Evolutionary conservation across 2,113 vertebrate species (phyloP).

Genomic region (Epinephelus moara): DNA sequence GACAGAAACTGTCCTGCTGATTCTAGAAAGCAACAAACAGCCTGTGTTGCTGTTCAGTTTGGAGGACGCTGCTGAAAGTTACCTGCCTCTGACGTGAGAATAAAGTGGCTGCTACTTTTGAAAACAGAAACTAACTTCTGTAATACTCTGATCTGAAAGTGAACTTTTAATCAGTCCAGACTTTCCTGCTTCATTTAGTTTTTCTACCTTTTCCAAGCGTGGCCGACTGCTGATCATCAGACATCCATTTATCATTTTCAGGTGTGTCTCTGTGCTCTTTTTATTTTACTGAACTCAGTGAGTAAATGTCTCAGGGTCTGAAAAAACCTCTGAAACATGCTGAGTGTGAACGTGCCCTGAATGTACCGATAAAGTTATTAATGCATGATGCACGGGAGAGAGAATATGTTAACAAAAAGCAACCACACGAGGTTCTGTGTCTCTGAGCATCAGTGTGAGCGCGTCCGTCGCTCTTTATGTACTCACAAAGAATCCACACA

Average conservation of each 20-base stretch:
- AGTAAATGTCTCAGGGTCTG: slow-evolving; percentile 23
- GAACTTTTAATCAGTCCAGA: slow-evolving; percentile 5
- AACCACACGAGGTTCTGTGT: background rate
- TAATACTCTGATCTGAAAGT: background rate
- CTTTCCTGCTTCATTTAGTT: background rate
- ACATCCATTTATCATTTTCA: background rate
- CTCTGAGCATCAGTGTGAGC: background rate
- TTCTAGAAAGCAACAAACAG: background rate
- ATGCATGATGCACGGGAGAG: slow-evolving; percentile 7
- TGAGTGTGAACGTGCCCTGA: slow-evolving; percentile 25
- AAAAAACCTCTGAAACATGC: slow-evolving; percentile 33
- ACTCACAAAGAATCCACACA: background rate
- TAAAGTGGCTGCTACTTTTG: background rate
- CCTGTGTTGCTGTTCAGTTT: background rate
- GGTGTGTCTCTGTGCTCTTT: slow-evolving; percentile 9
- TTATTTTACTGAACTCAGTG: background rate
- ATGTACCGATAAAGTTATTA: background rate
- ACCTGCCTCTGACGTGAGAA: background rate
- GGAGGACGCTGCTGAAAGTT: background rate
- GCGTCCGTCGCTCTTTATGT: background rate
- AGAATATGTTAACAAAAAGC: slow-evolving; percentile 22
- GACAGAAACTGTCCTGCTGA: background rate
- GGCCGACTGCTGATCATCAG: background rate
- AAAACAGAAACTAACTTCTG: background rate
- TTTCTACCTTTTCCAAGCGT: background rate